Evolutionary conservation across 2,888 invertebrate genomes (phyloP), one percentile per base, ranked within the genome.

Genomic region (Stenotaenia linearis): DNA sequence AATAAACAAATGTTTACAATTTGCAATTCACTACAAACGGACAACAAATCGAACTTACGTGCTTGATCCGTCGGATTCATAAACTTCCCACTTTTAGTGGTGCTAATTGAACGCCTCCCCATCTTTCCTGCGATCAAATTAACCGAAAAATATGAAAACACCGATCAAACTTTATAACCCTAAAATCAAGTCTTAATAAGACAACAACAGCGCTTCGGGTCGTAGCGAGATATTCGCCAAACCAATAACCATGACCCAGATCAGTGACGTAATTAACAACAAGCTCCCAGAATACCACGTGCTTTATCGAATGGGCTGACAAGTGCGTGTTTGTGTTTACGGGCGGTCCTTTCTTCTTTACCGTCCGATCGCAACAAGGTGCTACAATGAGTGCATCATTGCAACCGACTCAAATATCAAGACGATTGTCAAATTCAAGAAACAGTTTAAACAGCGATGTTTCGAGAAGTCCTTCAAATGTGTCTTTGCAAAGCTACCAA

Each of bases 1-100:
- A 86, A 25, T 37, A 77, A 35, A 32, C 2, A 32, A 37, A 77
- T 3, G 18, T 21, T 77, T n/a, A n/a, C n/a, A n/a, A 35, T 2
- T 0, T 7, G 35, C 10, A 2, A 4, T 32, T 35, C 9, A 32
- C 35, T 32, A 9, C 1, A 18, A 4, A 30, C 12, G 3, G n/a
- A 12, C 3, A 30, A 3, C 10, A n/a, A 37, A 32, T 15, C 4
- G 7, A 40, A 92, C 96, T 92, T 91, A 96, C 98, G 90, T 81
- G 97, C 97, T 92, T 98, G 98, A 88, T 99, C 98, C 5, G 98
- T 98, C 56, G 98, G 98, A 88, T 99, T 99, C 98, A 99, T 98
- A 85, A 96, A 98, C 91, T 98, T 98, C 87, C 98, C 98, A 95
- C 97, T 97, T 90, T 98, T 98, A 79, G 98, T 98, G 92, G 97